These are phyloP conservation scores for Lacerta bilineata DNA, from an alignment of 2,797 vertebrate genomes.

Conservation along the genomic window DNA sequence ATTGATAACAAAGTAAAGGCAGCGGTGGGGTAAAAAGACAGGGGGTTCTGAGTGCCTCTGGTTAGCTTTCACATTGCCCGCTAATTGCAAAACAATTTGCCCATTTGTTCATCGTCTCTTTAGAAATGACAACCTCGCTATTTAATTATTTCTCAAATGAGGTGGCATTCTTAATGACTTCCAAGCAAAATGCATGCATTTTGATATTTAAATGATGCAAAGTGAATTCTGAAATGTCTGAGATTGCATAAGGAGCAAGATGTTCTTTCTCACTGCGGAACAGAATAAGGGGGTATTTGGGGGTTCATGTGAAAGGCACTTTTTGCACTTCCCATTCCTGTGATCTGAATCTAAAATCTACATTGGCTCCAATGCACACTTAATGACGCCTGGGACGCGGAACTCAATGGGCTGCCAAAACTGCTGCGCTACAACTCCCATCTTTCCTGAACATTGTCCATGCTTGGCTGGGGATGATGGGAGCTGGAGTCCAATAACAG, in stretches of 20 bases:
- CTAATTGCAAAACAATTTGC: conserved; percentile 65
- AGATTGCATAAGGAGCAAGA: not conserved
- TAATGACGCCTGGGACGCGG: no score
- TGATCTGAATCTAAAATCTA: not conserved
- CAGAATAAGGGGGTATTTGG: not conserved
- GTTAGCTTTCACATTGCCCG: conserved; percentile 47
- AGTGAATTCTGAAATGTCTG: not conserved
- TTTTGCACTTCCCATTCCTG: not conserved
- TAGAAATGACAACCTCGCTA: conserved; percentile 34
- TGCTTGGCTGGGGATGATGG: no score
- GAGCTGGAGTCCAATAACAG: no score
- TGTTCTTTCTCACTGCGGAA: not conserved
- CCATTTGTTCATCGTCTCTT: conserved; percentile 55
- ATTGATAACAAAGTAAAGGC: conserved; percentile 70
- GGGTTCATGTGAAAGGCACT: not conserved
- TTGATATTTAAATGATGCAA: not conserved
- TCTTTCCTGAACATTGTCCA: no score
- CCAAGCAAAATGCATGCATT: accelerated
- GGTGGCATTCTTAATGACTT: not conserved
- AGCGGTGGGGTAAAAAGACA: conserved; percentile 41
- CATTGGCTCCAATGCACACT: no score
- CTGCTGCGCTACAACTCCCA: no score
- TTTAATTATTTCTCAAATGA: conserved; percentile 13
- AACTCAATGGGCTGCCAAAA: no score
- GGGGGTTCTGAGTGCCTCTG: conserved; percentile 46